phyloP scores from a whole-genome alignment of 2,888 invertebrate genomes.

The Odontocolon sp. region DNA sequence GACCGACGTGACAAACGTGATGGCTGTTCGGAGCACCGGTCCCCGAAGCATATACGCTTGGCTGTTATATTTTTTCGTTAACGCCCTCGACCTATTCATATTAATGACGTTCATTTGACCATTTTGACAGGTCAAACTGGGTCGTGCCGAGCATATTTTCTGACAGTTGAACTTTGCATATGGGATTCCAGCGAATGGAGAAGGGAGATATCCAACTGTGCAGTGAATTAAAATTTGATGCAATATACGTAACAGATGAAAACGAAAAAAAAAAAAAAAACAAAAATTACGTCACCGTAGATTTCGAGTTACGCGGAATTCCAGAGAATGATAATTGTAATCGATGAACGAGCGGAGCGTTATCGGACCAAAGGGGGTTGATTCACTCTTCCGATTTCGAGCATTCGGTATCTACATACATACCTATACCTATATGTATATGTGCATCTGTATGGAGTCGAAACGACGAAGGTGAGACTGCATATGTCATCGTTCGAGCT shows the following conservation, averaged over 20 bases:
- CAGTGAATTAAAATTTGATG: slow-evolving; percentile 38
- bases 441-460: no score
- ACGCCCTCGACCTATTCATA: slow-evolving; percentile 47
- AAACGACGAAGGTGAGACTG: slow-evolving; percentile 19
- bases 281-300: slow-evolving; percentile 10
- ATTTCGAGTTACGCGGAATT: slow-evolving; percentile 40
- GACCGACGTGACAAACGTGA: slow-evolving; percentile 43
- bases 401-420: background rate
- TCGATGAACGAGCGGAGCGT: slow-evolving; percentile 55
- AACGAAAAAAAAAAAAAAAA: slow-evolving; percentile 47
- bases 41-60: slow-evolving; percentile 11
- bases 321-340: slow-evolving; percentile 56
- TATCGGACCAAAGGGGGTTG: slow-evolving; percentile 6
- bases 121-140: slow-evolving; percentile 50
- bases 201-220: background rate
- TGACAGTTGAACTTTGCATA: background rate
- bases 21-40: slow-evolving; percentile 26
- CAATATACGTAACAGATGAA: slow-evolving; percentile 33
- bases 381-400: slow-evolving; percentile 20
- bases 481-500: background rate
- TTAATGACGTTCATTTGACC: slow-evolving; percentile 53
- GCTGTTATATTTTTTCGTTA: slow-evolving; percentile 55
- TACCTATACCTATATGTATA: background rate
- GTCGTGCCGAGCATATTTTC: slow-evolving; percentile 39
- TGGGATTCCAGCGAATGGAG: slow-evolving; percentile 16